Conservation (phyloP, 2,888 invertebrate species). For the Athalia circularis region DNA sequence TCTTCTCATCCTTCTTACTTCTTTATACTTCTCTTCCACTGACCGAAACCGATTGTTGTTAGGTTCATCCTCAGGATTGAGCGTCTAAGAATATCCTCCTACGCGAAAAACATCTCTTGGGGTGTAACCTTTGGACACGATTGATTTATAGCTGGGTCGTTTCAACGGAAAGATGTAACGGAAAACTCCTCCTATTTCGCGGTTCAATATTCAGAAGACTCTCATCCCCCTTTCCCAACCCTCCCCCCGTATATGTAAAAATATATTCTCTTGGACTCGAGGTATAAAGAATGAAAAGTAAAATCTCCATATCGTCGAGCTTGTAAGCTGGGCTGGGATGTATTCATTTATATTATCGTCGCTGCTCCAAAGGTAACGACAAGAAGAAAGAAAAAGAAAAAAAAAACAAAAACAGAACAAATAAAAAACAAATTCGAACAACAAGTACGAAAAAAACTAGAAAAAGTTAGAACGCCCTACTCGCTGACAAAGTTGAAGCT, state of each 20-base stretch:
- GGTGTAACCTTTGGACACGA: slow-evolving; percentile 13
- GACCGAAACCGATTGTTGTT: slow-evolving; percentile 24
- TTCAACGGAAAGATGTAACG: slow-evolving; percentile 7
- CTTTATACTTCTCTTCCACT: slow-evolving; percentile 28
- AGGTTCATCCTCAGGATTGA: slow-evolving; percentile 33
- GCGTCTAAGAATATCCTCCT: slow-evolving; percentile 13
- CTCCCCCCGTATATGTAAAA: no score
- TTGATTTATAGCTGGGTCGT: slow-evolving; percentile 30
- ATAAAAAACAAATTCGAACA: background rate
- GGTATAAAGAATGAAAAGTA: background rate
- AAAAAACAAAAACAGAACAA: background rate
- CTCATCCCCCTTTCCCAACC: no score
- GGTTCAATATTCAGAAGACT: no score
- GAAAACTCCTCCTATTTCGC: no score
- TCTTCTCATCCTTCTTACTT: background rate
- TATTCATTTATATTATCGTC: slow-evolving; percentile 32
- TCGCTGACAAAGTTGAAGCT: slow-evolving; percentile 47
- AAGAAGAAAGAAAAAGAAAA: background rate
- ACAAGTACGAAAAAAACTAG: background rate
- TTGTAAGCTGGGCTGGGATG: slow-evolving; percentile 15
- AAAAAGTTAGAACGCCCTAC: background rate
- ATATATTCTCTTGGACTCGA: no score
- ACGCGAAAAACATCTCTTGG: slow-evolving; percentile 32
- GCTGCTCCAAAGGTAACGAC: slow-evolving; percentile 2
- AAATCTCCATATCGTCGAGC: slow-evolving; percentile 11